Evolutionary conservation across 2,797 vertebrate species (phyloP).

Genomic region (Sebastes steindachneri): DNA sequence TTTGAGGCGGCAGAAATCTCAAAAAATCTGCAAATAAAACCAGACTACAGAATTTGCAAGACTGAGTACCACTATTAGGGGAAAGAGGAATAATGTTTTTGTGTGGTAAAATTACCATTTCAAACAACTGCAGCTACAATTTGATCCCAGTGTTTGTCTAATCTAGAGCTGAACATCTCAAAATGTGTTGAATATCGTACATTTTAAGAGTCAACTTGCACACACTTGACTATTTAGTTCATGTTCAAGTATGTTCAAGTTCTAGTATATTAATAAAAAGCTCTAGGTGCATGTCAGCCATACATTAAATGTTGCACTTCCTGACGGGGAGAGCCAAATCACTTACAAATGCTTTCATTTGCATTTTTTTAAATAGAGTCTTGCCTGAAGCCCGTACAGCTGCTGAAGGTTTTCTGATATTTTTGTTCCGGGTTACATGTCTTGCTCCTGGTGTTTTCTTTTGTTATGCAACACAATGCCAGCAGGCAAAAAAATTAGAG

Average conservation of each 20-base stretch:
- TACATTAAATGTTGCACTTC: neutral
- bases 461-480: slow-evolving; percentile 14
- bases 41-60: neutral
- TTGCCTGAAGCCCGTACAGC: neutral
- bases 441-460: neutral
- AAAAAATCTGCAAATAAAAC: neutral
- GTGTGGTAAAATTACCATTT: neutral
- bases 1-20: neutral
- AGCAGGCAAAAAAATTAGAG: neutral
- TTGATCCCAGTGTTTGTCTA: neutral
- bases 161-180: neutral
- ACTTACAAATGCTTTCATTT: neutral
- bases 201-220: neutral
- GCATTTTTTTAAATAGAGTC: neutral
- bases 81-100: neutral
- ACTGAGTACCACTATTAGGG: neutral
- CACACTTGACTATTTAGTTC: neutral
- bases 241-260: neutral
- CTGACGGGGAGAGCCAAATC: neutral
- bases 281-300: neutral
- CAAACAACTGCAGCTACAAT: neutral
- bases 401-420: neutral
- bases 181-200: neutral
- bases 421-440: neutral
- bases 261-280: neutral